Conservation (phyloP, 2,888 invertebrate species). For the Parapristionchus giblindavisi region DNA sequence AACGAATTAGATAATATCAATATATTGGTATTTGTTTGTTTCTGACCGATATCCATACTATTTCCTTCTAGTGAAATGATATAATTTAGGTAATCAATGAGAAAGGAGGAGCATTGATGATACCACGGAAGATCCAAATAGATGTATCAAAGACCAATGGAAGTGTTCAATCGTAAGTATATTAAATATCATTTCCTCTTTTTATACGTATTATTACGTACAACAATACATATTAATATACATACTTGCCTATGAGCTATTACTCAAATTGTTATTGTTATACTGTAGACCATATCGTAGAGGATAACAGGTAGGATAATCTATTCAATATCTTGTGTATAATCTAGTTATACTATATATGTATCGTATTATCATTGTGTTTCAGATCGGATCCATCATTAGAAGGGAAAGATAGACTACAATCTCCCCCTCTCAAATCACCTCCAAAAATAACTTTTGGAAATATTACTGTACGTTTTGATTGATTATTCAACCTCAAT, state of each 20-base stretch:
- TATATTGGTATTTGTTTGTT: not conserved
- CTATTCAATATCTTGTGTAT: not conserved
- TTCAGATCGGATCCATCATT: slow-evolving; percentile 11
- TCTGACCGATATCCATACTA: too few relatives aligned
- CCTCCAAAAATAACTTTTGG: slow-evolving; percentile 18
- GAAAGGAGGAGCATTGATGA: slow-evolving; percentile 26
- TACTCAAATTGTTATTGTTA: too few relatives aligned
- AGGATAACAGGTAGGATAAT: too few relatives aligned
- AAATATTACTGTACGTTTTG: slow-evolving; percentile 14
- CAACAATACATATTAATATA: too few relatives aligned
- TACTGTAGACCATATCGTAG: too few relatives aligned
- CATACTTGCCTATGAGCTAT: too few relatives aligned
- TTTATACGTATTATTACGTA: not conserved
- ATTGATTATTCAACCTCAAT: too few relatives aligned
- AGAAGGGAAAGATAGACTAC: not conserved
- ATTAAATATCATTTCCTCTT: not conserved
- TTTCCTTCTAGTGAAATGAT: too few relatives aligned
- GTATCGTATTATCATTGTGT: not conserved
- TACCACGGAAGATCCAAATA: slow-evolving; percentile 30
- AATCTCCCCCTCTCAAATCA: not conserved
- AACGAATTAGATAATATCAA: not conserved
- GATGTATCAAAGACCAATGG: slow-evolving; percentile 23
- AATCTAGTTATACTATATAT: not conserved
- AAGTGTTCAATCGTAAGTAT: slow-evolving; percentile 24
- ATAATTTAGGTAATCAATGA: slow-evolving; percentile 23